These are phyloP conservation scores for Sorex maritimensis DNA, from an alignment of 2,797 vertebrate genomes.

Conservation along the genomic window DNA sequence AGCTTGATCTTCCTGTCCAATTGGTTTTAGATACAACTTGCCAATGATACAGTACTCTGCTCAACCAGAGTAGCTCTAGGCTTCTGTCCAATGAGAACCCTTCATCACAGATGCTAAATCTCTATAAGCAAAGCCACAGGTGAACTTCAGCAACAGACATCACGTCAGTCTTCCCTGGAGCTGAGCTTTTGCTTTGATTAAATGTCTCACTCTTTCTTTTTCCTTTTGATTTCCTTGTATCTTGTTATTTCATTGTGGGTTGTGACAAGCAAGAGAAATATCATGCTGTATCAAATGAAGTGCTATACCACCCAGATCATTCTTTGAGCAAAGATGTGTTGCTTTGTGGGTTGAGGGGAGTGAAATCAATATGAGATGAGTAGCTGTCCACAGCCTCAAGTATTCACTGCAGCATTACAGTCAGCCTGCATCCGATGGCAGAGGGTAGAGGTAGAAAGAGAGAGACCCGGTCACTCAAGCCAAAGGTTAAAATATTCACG, in stretches of 20 bases:
- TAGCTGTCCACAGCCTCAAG: background rate
- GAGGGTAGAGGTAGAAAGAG: rapidly evolving
- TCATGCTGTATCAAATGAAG: background rate
- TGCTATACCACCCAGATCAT: background rate
- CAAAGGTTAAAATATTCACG: background rate
- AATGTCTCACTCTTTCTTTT: background rate
- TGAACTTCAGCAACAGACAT: background rate
- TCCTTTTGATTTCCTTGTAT: background rate
- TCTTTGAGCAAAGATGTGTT: background rate
- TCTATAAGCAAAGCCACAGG: background rate
- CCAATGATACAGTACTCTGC: background rate
- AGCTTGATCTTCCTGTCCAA: background rate
- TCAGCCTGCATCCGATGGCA: background rate
- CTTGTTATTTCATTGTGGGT: slow-evolving; percentile 1
- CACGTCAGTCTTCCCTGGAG: background rate
- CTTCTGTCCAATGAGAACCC: background rate
- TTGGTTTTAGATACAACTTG: background rate
- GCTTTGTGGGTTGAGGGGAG: background rate
- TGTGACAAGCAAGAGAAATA: background rate
- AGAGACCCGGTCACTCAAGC: background rate
- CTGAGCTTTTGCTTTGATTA: background rate
- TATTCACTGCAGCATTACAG: background rate
- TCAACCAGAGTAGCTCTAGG: background rate
- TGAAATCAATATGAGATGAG: background rate
- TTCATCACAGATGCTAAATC: background rate